Evolutionary conservation across 2,113 vertebrate genomes (phyloP).

Genomic region (Coracopsis vasa): DNA sequence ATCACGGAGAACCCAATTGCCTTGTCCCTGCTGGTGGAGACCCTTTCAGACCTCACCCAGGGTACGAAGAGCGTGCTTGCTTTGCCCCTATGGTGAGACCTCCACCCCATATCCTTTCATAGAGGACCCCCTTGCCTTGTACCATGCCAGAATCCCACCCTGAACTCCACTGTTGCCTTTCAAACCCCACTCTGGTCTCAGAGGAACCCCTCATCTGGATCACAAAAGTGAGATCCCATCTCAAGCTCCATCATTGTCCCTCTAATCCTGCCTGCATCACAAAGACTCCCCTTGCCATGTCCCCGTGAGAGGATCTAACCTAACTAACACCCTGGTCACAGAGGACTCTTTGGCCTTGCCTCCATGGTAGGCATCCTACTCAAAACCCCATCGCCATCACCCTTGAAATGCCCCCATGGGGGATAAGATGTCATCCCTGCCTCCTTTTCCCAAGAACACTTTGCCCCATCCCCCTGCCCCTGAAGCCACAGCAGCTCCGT

Average conservation of each 20-base stretch:
- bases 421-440: background rate
- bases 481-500: background rate
- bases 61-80: background rate
- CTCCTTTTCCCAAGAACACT: background rate
- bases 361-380: rapidly evolving
- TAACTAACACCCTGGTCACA: background rate
- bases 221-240: background rate
- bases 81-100: background rate
- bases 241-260: background rate
- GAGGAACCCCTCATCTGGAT: background rate
- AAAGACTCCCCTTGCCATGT: too few species aligned
- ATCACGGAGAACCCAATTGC: background rate
- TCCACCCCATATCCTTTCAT: background rate
- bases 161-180: background rate
- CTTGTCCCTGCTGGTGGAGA: background rate
- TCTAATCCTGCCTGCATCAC: background rate
- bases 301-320: background rate
- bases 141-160: background rate
- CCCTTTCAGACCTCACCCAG: background rate
- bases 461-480: background rate
- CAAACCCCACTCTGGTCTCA: background rate
- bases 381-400: rapidly evolving
- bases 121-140: background rate
- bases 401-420: background rate
- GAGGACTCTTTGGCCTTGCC: background rate